Conservation (phyloP, 1,140 invertebrate genomes). For the Metopolophium dirhodum region DNA sequence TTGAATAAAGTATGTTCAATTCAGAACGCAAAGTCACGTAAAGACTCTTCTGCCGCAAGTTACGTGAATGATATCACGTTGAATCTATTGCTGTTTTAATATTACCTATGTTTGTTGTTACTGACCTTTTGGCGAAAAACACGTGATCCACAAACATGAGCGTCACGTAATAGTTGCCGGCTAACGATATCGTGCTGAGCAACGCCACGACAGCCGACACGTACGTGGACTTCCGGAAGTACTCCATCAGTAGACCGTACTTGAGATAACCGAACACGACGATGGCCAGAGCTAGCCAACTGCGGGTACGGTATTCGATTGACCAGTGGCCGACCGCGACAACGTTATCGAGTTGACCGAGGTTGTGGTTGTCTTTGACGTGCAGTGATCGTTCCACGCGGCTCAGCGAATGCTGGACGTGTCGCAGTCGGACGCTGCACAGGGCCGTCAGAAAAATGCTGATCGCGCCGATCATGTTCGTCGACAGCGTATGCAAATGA, state of each 20-base stretch:
- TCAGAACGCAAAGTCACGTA: no score
- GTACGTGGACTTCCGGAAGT: no score
- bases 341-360: no score
- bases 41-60: no score
- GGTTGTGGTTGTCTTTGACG: no score
- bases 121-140: neutral
- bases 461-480: neutral
- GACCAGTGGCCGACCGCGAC: neutral
- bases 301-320: neutral
- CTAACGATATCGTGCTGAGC: neutral
- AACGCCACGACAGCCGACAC: neutral
- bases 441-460: neutral
- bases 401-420: neutral
- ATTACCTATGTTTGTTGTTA: neutral
- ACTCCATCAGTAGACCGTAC: neutral
- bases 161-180: constrained; percentile 35
- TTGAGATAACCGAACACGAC: neutral
- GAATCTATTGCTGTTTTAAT: neutral
- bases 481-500: neutral
- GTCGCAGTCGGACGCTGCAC: neutral
- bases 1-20: no score
- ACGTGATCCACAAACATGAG: constrained; percentile 28
- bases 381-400: neutral
- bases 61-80: neutral
- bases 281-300: neutral